Base-by-base conservation (phyloP, 2,113 vertebrate genomes). In the Ageneiosus marmoratus region DNA sequence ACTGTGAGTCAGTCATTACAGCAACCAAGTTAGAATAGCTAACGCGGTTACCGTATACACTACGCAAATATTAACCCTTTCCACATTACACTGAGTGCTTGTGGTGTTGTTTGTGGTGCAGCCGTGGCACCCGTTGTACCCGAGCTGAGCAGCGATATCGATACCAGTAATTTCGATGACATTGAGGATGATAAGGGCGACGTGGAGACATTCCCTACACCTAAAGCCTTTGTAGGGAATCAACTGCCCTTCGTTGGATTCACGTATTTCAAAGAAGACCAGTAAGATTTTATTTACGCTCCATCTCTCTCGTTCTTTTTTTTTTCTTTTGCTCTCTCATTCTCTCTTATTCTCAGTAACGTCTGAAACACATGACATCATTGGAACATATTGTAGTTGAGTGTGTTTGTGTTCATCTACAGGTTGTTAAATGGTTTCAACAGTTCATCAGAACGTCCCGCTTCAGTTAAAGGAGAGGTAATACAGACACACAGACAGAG, bases 161-260 rank as follows among this genome's bases (percentile, higher is more conserved):
- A 99, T 90, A 98, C 97, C 90, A 99, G 98, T 90, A 99, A 99
- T 90, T 99, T 99, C 89, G 98, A 99, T 82, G 98, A 99, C 86
- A 97, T 99, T 46, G 97, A 99, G 92, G 97, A 99, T 1, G 96
- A 98, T 90, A 99, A 98, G 93, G 96, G 98, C 88, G 97, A 99
- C 0, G 96, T 95, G 20, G 98, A 99, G 93, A 99, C 98, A 3
- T 98, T 99, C 88, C 97, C 98, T 41, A 95, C 95, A 27, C 96
- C 98, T 8, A 99, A 99, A 93, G 97, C 98, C 85, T 99, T 97
- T 50, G 97, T 97, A 81, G 98, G 98, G 91, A 99, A 99, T 90
- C 98, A 99, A 90, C 92, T 99, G 89, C 98, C 98, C 83, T 99
- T 99, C 83, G 96, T 99, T 85, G 98, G 98, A 89, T 99, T 99